Base-by-base conservation (phyloP, 1,140 invertebrate species). In the Drosophila pachea region DNA sequence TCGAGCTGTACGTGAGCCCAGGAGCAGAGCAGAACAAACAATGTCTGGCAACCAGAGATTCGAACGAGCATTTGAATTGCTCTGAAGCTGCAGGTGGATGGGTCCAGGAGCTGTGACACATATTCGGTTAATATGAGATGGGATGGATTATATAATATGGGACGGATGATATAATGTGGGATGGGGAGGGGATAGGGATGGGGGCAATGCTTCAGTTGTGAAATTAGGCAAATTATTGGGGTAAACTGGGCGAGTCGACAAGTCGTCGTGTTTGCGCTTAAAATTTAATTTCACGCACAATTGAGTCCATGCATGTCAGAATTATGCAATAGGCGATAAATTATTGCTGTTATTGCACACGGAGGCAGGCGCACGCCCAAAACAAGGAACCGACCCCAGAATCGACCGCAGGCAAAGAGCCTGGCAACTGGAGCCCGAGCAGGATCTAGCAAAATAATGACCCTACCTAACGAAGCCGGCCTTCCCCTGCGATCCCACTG, bases 221-320 rank as follows among this genome's bases (percentile, higher is more conserved):
- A 79, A 84, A 84, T 86, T 86, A 81, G 81, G 76, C 81, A 86
- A 86, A 86, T 86, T 86, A 86, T 86, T 68, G 81, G 42, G 72
- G 76, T 77, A 86, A 86, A 86, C 81, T 72, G 76, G 73, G 54
- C 68, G 69, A 76, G 73, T 49, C 73, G 79, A 68, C 79, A 70
- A 86, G 81, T 76, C 73, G 70, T 55, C 74, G 71, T 86, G 81
- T 86, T 86, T 86, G 76, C 81, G 81, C 74, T 86, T 86, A 86
- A 86, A 86, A 86, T 86, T 86, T 86, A 86, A 86, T 86, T 86
- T 86, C 81, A 86, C 77, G 76, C 81, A 86, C 81, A 86, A 86
- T 86, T 86, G 81, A 86, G 81, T 86, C 64, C 81, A 77, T 86
- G 81, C 81, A 86, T 86, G n/a, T n/a, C n/a, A n/a, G n/a, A 86